Percentiles rank a stretch among this genome's conserved stretches.
phyloP scores from a whole-genome alignment of 2,797 vertebrate species.

The Clamator glandarius region DNA sequence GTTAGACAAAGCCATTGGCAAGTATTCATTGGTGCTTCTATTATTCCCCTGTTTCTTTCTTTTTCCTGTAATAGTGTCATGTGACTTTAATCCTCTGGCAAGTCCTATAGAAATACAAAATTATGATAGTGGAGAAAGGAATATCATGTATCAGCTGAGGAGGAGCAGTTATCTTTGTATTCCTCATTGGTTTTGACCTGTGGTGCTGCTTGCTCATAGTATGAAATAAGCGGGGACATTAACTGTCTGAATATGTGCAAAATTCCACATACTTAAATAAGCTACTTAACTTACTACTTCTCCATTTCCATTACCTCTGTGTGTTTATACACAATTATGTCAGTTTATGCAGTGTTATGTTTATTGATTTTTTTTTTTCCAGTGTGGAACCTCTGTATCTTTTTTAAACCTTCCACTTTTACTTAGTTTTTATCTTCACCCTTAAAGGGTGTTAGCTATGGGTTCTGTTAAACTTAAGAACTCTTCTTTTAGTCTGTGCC shows the following conservation, averaged over 20 bases:
- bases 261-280: not conserved
- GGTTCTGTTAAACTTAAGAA: not conserved
- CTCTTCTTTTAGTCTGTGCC: not conserved
- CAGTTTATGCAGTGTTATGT: not conserved
- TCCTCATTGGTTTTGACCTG: not conserved
- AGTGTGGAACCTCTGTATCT: not conserved
- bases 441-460: not conserved
- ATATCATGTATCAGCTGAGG: not conserved
- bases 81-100: not conserved
- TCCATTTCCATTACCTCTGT: not conserved
- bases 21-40: not conserved
- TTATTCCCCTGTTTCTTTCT: not conserved
- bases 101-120: not conserved
- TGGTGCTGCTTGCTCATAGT: not conserved
- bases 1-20: not conserved
- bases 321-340: not conserved
- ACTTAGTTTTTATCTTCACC: not conserved
- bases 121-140: not conserved
- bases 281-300: not conserved
- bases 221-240: not conserved
- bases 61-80: not conserved
- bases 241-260: not conserved
- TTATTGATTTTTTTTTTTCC: not conserved
- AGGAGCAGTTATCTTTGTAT: not conserved
- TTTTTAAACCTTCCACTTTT: not conserved